phyloP scores from a whole-genome alignment of 2,113 vertebrate species.

The Polypterus bichir region DNA sequence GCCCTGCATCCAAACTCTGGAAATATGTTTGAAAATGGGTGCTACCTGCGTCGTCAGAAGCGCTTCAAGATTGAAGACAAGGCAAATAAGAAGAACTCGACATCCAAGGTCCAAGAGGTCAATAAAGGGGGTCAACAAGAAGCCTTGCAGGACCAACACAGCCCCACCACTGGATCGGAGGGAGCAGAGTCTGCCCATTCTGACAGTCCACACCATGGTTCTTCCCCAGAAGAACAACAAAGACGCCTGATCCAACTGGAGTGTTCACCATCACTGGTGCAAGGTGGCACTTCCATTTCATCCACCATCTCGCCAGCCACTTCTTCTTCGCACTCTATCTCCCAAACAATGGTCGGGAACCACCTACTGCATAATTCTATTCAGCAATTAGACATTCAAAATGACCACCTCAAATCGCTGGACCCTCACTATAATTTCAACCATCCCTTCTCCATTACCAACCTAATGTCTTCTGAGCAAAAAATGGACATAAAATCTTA shows the following conservation, averaged over 20 bases:
- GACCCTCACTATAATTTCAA: slow-evolving; percentile 83
- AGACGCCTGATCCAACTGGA: slow-evolving; percentile 44
- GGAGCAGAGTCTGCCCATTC: slow-evolving; percentile 56
- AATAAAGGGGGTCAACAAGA: slow-evolving; percentile 40
- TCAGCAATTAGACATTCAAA: slow-evolving; percentile 68
- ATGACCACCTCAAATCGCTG: slow-evolving; percentile 66
- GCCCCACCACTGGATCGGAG: slow-evolving; percentile 48
- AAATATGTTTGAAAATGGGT: slow-evolving; percentile 87
- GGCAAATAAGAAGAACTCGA: slow-evolving; percentile 39
- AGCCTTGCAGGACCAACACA: slow-evolving; percentile 37
- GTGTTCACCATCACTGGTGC: slow-evolving; percentile 38
- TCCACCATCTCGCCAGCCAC: slow-evolving; percentile 30
- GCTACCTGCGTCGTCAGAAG: slow-evolving; percentile 78
- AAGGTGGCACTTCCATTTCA: slow-evolving; percentile 39
- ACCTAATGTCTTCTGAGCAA: slow-evolving; percentile 78
- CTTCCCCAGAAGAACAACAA: slow-evolving; percentile 46
- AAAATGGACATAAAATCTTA: slow-evolving; percentile 70
- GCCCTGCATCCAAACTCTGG: slow-evolving; percentile 77
- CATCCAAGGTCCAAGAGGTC: slow-evolving; percentile 34
- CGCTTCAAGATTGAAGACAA: slow-evolving; percentile 83
- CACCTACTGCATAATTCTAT: slow-evolving; percentile 56
- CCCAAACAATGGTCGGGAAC: slow-evolving; percentile 39
- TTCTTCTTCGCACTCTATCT: slow-evolving; percentile 43
- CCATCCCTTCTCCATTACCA: slow-evolving; percentile 84
- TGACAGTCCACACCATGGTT: slow-evolving; percentile 51